A percentile compares a stretch with the other conserved stretches of the same genome.
Evolutionary conservation across 2,797 vertebrate genomes (phyloP).

Genomic region (Coilia nasus): DNA sequence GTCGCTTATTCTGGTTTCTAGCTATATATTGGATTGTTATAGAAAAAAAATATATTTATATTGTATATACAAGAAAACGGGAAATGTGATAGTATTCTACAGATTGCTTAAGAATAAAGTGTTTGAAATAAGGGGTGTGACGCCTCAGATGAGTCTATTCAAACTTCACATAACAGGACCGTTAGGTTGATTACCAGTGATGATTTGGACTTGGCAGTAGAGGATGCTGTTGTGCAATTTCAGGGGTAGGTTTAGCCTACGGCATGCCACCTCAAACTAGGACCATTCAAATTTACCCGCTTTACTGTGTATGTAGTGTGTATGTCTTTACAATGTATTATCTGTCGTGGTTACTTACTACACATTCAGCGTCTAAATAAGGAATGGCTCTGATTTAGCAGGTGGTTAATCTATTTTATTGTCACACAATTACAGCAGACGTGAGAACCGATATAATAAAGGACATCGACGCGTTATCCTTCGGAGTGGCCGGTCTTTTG

Average conservation of each 20-base stretch:
- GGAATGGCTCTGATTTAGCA: not conserved
- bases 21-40: too few species aligned
- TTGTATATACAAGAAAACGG: too few species aligned
- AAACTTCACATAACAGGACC: conserved; percentile 15
- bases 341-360: too few species aligned
- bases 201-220: not conserved
- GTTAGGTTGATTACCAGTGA: not conserved
- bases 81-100: not conserved
- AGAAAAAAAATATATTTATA: too few species aligned
- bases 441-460: not conserved
- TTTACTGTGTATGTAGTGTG: not conserved
- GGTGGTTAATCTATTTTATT: not conserved
- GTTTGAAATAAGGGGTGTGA: not conserved
- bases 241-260: not conserved
- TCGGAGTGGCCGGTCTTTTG: too few species aligned
- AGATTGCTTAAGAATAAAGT: not conserved
- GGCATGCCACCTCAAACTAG: not conserved
- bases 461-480: not conserved
- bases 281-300: not conserved
- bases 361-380: too few species aligned
- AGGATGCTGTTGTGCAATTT: conserved; percentile 3
- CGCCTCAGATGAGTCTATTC: not conserved
- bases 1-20: too few species aligned
- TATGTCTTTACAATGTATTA: too few species aligned
- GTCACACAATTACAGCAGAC: not conserved